These are phyloP conservation scores for Danio choprae DNA, from an alignment of 2,797 vertebrate genomes.

Conservation along the genomic window DNA sequence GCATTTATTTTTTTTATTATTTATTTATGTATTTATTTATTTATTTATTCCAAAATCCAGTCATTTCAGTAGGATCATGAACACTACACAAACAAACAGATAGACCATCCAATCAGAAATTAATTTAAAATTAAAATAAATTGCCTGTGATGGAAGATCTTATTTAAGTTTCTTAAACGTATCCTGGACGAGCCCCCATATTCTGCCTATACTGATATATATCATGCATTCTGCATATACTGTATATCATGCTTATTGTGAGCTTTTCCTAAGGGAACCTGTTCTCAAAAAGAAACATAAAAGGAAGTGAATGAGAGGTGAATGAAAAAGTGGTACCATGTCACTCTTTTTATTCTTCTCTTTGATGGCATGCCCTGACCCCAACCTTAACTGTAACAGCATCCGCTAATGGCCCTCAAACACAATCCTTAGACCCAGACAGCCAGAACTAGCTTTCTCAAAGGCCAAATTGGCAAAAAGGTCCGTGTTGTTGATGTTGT, in stretches of 20 bases:
- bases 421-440: not conserved
- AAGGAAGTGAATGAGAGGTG: not conserved
- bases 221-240: not conserved
- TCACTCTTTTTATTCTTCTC: not conserved
- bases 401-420: slow-evolving; percentile 6
- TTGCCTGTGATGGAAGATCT: no score
- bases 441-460: slow-evolving; percentile 12
- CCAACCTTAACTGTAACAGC: slow-evolving; percentile 33
- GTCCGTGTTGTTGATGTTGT: not conserved
- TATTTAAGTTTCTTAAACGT: no score
- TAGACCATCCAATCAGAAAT: no score
- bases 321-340: slow-evolving; percentile 15
- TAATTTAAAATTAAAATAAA: no score
- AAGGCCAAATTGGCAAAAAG: slow-evolving; percentile 1
- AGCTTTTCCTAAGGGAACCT: slow-evolving; percentile 25
- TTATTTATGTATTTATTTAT: no score
- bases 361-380: slow-evolving; percentile 4
- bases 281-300: slow-evolving; percentile 14
- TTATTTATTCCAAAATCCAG: no score
- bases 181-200: no score
- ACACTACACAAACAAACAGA: no score
- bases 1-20: no score
- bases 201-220: not conserved
- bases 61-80: no score
- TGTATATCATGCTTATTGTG: not conserved